Base-by-base conservation (phyloP, 2,797 vertebrate species). In the Agapornis canus region DNA sequence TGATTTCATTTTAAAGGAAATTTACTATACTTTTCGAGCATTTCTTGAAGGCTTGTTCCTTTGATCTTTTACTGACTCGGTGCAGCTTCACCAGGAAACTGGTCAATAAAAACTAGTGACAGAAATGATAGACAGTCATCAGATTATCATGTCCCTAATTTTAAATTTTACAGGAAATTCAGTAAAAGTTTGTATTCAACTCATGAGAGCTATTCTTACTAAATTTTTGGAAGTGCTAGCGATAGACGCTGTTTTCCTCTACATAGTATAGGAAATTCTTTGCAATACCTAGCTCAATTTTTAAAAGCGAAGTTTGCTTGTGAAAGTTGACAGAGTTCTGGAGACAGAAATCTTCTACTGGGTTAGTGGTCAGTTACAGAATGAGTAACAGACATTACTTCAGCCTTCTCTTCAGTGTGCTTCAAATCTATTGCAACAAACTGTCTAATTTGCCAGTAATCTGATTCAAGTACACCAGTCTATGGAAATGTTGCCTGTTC, bases 161-260 rank as follows among this genome's bases (percentile, higher is more conserved):
- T 85, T 92, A 88, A 93, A 86, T 92, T 93, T 94, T 77, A 39
- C 64, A 72, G 57, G 60, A 86, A 90, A 90, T 72, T 48, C 86
- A 22, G 26, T 37, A 86, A 32, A 17, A 71, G 6, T 40, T 18
- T 71, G 37, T n/a, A 40, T 25, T 85, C 18, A 52, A 60, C 5
- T 86, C 20, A 31, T 84, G 37, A 70, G 70, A 72, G 27, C 57
- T 8, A 78, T 22, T 94, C 22, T 78, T 18, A 72, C 32, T 70
- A 49, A 49, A 11, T 77, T 91, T 92, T 93, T 68, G 45, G 48
- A 92, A 81, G 40, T 40, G 10, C 27, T 76, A 15, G 66, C 48
- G 72, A n/a, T 10, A 45, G 40, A 63, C 12, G 7, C 21, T 47
- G 47, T 84, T 83, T 80, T 82, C 51, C 27, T 54, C 9, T 26